These are phyloP conservation scores for Naja naja DNA, from an alignment of 2,113 vertebrate species.

Conservation along the genomic window DNA sequence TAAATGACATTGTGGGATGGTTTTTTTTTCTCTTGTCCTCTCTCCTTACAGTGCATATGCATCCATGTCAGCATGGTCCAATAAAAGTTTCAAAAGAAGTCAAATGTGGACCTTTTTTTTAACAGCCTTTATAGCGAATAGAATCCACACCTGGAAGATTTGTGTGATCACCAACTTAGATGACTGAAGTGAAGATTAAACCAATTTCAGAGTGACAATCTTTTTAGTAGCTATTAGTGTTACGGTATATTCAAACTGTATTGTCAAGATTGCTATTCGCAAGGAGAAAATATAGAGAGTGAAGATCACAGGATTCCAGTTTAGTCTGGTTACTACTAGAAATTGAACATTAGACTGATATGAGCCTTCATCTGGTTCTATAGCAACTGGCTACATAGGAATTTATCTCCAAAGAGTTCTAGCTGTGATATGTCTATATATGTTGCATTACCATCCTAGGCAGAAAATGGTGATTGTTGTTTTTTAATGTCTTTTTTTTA, in stretches of 20 bases:
- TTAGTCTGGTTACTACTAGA: neutral
- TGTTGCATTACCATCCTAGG: neutral
- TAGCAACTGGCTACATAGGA: neutral
- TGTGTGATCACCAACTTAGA: neutral
- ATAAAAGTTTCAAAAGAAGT: neutral
- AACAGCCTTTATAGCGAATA: neutral
- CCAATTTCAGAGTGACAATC: neutral
- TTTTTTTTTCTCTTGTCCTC: neutral
- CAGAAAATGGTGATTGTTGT: neutral
- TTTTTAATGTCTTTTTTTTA: neutral
- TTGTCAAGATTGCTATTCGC: neutral
- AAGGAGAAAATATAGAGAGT: neutral
- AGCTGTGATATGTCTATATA: neutral
- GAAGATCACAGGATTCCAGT: neutral
- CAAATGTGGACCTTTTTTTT: neutral
- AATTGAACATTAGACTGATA: neutral
- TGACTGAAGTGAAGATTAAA: neutral
- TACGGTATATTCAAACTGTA: neutral
- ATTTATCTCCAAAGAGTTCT: neutral
- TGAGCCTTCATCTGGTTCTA: neutral
- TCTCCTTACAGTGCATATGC: neutral
- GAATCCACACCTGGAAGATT: neutral
- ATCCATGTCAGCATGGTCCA: neutral
- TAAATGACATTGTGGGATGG: neutral
- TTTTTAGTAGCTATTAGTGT: neutral